These are phyloP conservation scores for Osmerus mordax DNA, from an alignment of 2,113 vertebrate species.

Conservation along the genomic window DNA sequence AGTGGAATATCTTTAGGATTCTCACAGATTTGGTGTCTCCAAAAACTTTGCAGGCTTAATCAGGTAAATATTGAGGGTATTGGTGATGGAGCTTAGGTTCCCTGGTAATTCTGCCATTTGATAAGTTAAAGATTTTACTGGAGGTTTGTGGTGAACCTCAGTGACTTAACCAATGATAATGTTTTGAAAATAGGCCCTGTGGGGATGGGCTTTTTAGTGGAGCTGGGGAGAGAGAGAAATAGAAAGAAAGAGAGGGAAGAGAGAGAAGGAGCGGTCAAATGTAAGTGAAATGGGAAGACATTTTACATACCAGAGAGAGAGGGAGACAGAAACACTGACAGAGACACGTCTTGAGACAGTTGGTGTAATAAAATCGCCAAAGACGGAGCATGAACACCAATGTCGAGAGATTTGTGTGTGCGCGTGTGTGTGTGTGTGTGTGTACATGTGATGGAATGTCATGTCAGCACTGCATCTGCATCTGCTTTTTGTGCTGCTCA, in stretches of 20 bases:
- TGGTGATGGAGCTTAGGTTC: conserved; percentile 18
- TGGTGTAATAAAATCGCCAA: not conserved
- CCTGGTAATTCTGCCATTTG: conserved; percentile 8
- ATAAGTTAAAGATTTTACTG: not conserved
- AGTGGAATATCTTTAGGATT: no score
- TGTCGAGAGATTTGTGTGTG: conserved; percentile 25
- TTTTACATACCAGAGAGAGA: not conserved
- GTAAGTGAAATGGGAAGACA: not conserved
- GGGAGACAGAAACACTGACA: conserved; percentile 8
- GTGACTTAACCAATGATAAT: conserved; percentile 10
- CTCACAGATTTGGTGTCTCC: not conserved
- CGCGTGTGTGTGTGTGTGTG: conserved; percentile 18
- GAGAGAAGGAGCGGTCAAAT: not conserved
- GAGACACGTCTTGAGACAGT: conserved; percentile 9
- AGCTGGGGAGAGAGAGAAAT: not conserved
- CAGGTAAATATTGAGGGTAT: conserved; percentile 45
- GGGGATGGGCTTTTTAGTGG: no score
- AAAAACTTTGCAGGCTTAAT: conserved; percentile 22
- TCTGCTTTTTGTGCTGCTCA: conserved; percentile 55
- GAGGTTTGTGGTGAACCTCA: not conserved
- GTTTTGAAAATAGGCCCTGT: no score
- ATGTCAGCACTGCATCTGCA: conserved; percentile 48
- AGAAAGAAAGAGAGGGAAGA: not conserved
- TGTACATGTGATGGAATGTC: conserved; percentile 51
- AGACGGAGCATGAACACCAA: not conserved